Conservation (phyloP, 2,888 invertebrate genomes). For the Hofmannophila pseudospretella region DNA sequence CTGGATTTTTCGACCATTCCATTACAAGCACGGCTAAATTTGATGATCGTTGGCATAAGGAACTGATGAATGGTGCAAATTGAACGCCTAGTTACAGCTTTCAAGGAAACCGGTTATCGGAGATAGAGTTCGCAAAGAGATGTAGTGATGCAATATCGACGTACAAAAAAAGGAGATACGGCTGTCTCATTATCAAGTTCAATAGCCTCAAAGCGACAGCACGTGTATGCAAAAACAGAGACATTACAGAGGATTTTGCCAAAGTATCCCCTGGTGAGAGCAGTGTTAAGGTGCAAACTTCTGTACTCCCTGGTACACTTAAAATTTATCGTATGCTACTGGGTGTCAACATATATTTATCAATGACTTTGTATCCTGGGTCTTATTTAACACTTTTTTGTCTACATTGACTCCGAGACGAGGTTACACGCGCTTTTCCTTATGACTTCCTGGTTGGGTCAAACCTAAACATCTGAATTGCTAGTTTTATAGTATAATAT, state of each 20-base stretch:
- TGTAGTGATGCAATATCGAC: constrained; percentile 63
- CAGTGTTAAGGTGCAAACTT: constrained; percentile 64
- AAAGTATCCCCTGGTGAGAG: constrained; percentile 49
- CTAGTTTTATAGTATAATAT: background rate
- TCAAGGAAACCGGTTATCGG: constrained; percentile 1
- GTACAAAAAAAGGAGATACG: constrained; percentile 62
- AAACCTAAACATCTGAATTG: constrained; percentile 20
- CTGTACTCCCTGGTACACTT: constrained; percentile 35
- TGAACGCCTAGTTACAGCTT: constrained; percentile 1
- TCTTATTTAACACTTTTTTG: constrained; percentile 28
- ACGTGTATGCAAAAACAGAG: constrained; percentile 73
- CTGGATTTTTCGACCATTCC: constrained; percentile 44
- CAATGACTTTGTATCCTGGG: constrained; percentile 54
- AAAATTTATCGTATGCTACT: constrained; percentile 62
- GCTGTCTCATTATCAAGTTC: constrained; percentile 74
- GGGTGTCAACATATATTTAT: constrained; percentile 65
- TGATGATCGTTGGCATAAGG: constrained; percentile 9
- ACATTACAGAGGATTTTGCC: constrained; percentile 43
- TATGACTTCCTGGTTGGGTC: constrained; percentile 38
- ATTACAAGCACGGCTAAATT: constrained; percentile 27
- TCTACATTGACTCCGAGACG: constrained; percentile 46
- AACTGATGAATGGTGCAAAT: background rate
- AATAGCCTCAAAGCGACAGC: constrained; percentile 69
- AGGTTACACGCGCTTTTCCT: constrained; percentile 36
- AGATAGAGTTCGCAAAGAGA: constrained; percentile 29